Evolutionary conservation across 2,888 invertebrate species (phyloP).

Genomic region (Nemapogon koenigi): DNA sequence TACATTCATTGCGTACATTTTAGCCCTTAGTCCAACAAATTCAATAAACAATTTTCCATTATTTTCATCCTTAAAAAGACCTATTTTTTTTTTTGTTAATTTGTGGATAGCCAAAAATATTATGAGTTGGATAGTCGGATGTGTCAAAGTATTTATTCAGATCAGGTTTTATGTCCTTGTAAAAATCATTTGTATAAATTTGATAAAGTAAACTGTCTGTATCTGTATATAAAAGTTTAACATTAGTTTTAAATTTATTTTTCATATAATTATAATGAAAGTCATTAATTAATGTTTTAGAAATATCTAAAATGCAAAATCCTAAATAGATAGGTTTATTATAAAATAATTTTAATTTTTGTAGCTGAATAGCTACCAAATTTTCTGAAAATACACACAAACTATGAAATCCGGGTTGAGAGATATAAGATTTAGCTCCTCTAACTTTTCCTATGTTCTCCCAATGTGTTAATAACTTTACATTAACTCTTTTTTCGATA

Average conservation of each 20-base stretch:
- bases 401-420: slow-evolving; percentile 26
- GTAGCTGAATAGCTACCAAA: slow-evolving; percentile 21
- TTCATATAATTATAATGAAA: slow-evolving; percentile 19
- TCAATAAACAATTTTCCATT: slow-evolving; percentile 19
- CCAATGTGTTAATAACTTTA: slow-evolving; percentile 27
- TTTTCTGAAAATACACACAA: slow-evolving; percentile 24
- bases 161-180: slow-evolving; percentile 19
- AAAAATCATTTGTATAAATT: slow-evolving; percentile 18
- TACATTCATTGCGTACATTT: slow-evolving; percentile 21
- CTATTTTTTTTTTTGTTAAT: slow-evolving; percentile 23
- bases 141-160: slow-evolving; percentile 18
- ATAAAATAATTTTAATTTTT: slow-evolving; percentile 15
- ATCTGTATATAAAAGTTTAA: slow-evolving; percentile 17
- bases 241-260: slow-evolving; percentile 14
- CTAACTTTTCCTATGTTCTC: slow-evolving; percentile 19
- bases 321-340: slow-evolving; percentile 19
- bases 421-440: slow-evolving; percentile 21
- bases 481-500: slow-evolving; percentile 24
- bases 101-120: slow-evolving; percentile 20
- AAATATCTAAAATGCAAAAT: slow-evolving; percentile 17
- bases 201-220: slow-evolving; percentile 22
- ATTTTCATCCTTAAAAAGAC: slow-evolving; percentile 23
- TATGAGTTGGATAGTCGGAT: slow-evolving; percentile 22
- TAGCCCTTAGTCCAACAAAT: slow-evolving; percentile 22
- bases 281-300: slow-evolving; percentile 19